These are phyloP conservation scores for Allolobophora icterica DNA, from an alignment of 2,888 invertebrate species.

Conservation along the genomic window DNA sequence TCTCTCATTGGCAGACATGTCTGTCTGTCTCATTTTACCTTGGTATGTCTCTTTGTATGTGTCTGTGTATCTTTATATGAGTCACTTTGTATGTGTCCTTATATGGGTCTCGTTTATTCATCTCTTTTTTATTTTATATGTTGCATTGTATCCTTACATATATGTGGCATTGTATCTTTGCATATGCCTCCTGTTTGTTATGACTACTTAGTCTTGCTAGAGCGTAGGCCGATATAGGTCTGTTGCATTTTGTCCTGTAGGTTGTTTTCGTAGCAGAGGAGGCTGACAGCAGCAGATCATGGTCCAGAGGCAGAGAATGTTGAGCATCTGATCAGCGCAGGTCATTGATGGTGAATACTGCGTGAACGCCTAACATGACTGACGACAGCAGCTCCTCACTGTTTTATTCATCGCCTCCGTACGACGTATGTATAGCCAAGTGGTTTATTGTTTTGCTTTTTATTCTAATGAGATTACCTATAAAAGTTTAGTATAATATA, in stretches of 20 bases:
- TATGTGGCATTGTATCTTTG: not conserved
- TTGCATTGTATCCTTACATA: not conserved
- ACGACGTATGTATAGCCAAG: not conserved
- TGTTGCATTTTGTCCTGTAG: not conserved
- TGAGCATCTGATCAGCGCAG: not conserved
- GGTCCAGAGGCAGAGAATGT: not conserved
- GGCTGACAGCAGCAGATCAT: not conserved
- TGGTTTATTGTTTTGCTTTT: not conserved
- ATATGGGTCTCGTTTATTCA: not conserved
- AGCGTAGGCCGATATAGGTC: not conserved
- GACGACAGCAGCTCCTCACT: not conserved
- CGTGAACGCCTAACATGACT: not conserved
- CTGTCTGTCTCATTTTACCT: no score
- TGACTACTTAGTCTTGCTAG: not conserved
- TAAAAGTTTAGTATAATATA: not conserved
- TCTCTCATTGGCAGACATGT: not conserved
- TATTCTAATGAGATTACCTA: not conserved
- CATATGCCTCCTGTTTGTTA: not conserved
- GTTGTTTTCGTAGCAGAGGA: not conserved
- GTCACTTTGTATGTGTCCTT: not conserved
- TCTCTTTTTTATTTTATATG: not conserved
- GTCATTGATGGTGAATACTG: not conserved
- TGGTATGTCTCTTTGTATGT: not conserved
- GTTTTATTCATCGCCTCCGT: not conserved
- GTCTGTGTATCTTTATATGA: no score